Conservation (phyloP, 2,888 invertebrate species). For the Hermaeophaga mercurialis region DNA sequence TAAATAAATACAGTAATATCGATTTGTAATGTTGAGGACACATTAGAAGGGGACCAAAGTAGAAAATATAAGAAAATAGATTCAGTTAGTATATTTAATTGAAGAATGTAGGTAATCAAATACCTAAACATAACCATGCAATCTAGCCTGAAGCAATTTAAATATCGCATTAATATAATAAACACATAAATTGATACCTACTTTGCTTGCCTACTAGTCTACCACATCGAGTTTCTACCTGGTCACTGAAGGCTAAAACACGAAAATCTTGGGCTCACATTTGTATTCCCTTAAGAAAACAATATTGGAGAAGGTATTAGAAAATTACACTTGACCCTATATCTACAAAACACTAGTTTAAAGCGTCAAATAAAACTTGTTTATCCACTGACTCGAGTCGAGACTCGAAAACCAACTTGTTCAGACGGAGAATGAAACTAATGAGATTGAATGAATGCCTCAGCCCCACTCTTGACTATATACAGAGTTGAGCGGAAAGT, state of each 20-base stretch:
- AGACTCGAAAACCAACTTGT: neutral
- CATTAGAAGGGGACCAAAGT: no score
- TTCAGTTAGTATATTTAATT: neutral
- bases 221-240: neutral
- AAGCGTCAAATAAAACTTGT: conserved; percentile 2
- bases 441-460: conserved; percentile 15
- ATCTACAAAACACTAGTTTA: no score
- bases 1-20: no score
- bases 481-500: conserved; percentile 3
- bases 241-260: neutral
- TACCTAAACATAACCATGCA: neutral
- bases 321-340: no score
- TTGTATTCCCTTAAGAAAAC: neutral
- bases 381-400: conserved; percentile 2
- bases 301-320: neutral
- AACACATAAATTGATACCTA: neutral
- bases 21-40: no score
- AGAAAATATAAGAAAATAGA: neutral
- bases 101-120: no score
- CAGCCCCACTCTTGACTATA: conserved; percentile 4
- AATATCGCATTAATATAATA: neutral
- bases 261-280: neutral
- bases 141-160: neutral
- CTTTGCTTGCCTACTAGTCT: neutral
- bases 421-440: conserved; percentile 15